Percentiles rank a stretch among this genome's conserved stretches.
These are phyloP conservation scores for Mirza zaza DNA, from an alignment of 2,113 vertebrate genomes.

Conservation along the genomic window DNA sequence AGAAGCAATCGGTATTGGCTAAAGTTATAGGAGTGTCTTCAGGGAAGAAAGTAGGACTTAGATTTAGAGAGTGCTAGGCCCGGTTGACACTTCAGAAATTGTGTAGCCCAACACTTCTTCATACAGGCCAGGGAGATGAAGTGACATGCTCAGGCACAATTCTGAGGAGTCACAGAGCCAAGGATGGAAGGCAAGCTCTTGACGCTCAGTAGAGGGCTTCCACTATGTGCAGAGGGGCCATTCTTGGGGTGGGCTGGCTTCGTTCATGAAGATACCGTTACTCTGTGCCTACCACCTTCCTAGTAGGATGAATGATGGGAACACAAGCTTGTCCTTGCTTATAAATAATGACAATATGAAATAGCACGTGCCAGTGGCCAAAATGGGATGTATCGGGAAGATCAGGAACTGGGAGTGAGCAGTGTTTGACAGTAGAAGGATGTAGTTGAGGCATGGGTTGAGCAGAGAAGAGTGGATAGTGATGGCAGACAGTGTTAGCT, in stretches of 20 bases:
- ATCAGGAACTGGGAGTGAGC: not conserved
- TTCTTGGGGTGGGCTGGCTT: not conserved
- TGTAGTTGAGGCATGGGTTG: accelerated
- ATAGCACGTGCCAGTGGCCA: too few relatives aligned
- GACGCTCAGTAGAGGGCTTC: not conserved
- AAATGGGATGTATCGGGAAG: not conserved
- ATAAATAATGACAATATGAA: not conserved
- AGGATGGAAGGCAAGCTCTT: not conserved
- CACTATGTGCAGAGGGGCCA: accelerated
- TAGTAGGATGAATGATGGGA: not conserved
- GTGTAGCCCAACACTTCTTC: not conserved
- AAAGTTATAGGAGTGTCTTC: constrained; percentile 25
- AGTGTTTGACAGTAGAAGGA: not conserved
- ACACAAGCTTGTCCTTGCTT: not conserved
- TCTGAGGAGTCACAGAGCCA: constrained; percentile 1
- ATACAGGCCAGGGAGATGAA: not conserved
- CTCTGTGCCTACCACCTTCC: not conserved
- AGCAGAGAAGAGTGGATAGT: not conserved
- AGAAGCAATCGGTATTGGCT: not conserved
- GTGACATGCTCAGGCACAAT: not conserved
- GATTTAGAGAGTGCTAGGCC: constrained; percentile 46
- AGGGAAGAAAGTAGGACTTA: not conserved
- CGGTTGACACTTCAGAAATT: constrained; percentile 37
- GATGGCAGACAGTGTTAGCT: not conserved
- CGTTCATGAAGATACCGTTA: not conserved